Conservation (phyloP, 2,888 invertebrate genomes). For the Hypolimnas misippus region DNA sequence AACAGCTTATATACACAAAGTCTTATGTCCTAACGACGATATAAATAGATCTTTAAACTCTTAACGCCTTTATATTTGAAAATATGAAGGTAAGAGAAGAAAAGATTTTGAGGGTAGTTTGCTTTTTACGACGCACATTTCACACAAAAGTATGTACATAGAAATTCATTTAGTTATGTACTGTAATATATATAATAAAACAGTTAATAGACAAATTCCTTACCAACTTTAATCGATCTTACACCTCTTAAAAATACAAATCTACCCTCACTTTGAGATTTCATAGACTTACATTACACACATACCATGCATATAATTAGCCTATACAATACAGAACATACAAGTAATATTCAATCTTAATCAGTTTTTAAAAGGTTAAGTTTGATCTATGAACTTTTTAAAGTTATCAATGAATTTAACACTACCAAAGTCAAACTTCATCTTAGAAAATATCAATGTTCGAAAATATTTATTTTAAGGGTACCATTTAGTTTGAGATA, state of each 20-base stretch:
- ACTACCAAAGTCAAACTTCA: not conserved
- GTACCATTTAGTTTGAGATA: not conserved
- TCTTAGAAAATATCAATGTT: not conserved
- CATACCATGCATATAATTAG: slow-evolving; percentile 69
- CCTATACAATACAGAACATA: slow-evolving; percentile 54
- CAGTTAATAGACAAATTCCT: too few species aligned
- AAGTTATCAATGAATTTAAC: not conserved
- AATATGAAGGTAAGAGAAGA: slow-evolving; percentile 74
- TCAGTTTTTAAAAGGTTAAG: slow-evolving; percentile 8
- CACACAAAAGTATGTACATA: not conserved
- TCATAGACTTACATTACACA: slow-evolving; percentile 69
- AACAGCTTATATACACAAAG: slow-evolving; percentile 31
- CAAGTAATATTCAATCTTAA: slow-evolving; percentile 25
- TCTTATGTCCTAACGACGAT: slow-evolving; percentile 26
- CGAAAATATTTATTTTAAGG: not conserved
- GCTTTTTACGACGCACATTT: not conserved
- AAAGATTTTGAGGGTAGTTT: slow-evolving; percentile 15
- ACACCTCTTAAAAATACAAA: not conserved
- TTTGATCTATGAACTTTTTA: slow-evolving; percentile 10
- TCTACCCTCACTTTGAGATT: slow-evolving; percentile 25
- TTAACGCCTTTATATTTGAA: slow-evolving; percentile 68
- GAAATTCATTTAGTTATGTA: too few species aligned
- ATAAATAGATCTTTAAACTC: slow-evolving; percentile 48
- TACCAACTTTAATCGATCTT: too few species aligned
- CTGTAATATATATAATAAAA: too few species aligned